Base-by-base conservation (phyloP, 2,888 invertebrate species). In the Spodoptera exigua region DNA sequence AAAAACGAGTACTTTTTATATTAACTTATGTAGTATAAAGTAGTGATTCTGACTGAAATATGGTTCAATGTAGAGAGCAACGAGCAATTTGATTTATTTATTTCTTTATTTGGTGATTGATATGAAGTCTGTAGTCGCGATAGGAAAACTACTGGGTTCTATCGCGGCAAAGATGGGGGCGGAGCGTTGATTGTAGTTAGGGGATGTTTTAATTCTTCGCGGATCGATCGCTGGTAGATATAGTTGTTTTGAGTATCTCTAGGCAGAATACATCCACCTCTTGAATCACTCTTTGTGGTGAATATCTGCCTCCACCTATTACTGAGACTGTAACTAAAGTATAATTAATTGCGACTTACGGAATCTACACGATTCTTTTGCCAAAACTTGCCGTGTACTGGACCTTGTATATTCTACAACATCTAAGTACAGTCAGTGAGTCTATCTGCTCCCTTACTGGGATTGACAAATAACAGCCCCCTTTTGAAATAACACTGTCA, bases 381-480 rank as follows among this genome's bases (percentile, higher is more conserved):
- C 36, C 2, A 36, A 36, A 36, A 4, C 36, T 4, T 12, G 36
- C 4, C 36, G 40, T 17, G 10, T 32, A 10, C 40, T n/a, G n/a
- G n/a, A n/a, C n/a, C n/a, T n/a, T n/a, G n/a, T n/a, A n/a, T n/a
- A n/a, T n/a, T 45, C n/a, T 10, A 18, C 45, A 45, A 3, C 0
- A 3, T 11, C 13, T 10, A 14, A 27, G 49, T 49, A 32, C 32
- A 39, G 32, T 49, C 12, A 32, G 1, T 12, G 49, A 49, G 40
- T 49, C 49, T 34, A 32, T 14, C 17, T 16, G 40, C 17, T 3
- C 49, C 16, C 49, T 49, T 32, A 32, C n/a, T 11, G 18, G 5
- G n/a, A 37, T 45, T n/a, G 44, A 53, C 32, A 53, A 44, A 37
- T 14, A 37, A 16, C 53, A 53, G 27, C 53, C 44, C 12, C 44